These are phyloP conservation scores for Piaya cayana DNA, from an alignment of 2,113 vertebrate species.

Conservation along the genomic window DNA sequence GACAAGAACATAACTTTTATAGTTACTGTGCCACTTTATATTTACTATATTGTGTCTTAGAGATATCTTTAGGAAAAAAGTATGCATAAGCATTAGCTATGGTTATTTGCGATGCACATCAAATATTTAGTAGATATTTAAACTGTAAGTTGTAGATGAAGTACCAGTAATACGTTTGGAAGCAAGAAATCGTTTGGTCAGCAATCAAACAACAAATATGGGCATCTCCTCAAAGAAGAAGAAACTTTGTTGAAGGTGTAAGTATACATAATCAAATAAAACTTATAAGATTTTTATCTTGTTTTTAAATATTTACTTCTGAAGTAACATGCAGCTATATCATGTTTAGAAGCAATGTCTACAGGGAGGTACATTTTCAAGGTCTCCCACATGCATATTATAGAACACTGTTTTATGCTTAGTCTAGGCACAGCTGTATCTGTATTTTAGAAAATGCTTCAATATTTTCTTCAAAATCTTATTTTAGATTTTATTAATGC, in stretches of 20 bases:
- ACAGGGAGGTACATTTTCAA: background rate
- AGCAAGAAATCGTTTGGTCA: background rate
- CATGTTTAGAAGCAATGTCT: background rate
- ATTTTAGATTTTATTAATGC: background rate
- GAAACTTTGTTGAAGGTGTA: background rate
- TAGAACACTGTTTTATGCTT: background rate
- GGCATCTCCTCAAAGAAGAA: background rate
- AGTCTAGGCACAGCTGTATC: background rate
- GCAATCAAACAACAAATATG: background rate
- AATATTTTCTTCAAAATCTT: background rate
- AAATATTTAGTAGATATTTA: conserved; percentile 25
- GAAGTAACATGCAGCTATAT: background rate
- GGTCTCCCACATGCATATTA: background rate
- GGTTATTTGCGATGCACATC: background rate
- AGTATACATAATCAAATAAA: background rate
- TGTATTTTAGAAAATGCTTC: background rate
- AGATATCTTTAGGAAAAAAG: background rate
- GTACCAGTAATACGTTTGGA: background rate
- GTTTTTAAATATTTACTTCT: background rate
- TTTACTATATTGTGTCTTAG: background rate
- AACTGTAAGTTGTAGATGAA: background rate
- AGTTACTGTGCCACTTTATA: background rate
- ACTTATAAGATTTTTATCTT: background rate
- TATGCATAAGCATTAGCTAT: background rate
- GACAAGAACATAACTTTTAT: background rate